Conservation (phyloP, 1,140 invertebrate species). For the Halyomorpha halys region DNA sequence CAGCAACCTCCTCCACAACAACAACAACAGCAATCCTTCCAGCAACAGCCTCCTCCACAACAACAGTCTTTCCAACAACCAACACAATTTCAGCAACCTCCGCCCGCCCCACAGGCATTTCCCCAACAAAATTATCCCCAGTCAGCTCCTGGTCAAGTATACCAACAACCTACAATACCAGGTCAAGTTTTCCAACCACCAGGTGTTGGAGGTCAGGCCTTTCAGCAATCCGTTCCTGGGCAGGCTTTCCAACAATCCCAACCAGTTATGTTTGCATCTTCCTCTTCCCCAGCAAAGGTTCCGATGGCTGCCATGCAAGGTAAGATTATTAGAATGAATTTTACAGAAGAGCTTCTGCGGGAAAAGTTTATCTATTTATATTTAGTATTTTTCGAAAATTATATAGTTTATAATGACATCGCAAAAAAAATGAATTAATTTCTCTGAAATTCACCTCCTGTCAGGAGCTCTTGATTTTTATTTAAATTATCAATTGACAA, state of each 20-base stretch:
- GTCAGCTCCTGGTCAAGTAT: slow-evolving; percentile 23
- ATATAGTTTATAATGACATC: too few relatives aligned
- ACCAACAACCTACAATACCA: not conserved
- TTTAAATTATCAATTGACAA: too few relatives aligned
- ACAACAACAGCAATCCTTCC: slow-evolving; percentile 15
- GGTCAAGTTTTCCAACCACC: not conserved
- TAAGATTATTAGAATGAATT: slow-evolving; percentile 8
- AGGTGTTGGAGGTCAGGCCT: not conserved
- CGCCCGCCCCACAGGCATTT: slow-evolving; percentile 28
- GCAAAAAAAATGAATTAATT: too few relatives aligned
- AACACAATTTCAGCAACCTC: slow-evolving; percentile 46
- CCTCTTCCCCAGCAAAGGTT: slow-evolving; percentile 27
- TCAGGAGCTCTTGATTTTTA: too few relatives aligned
- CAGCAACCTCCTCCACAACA: slow-evolving; percentile 17
- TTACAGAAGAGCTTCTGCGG: too few relatives aligned
- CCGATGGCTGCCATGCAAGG: slow-evolving; percentile 24
- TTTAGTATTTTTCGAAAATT: too few relatives aligned
- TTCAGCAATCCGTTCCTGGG: not conserved
- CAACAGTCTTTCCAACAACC: slow-evolving; percentile 31
- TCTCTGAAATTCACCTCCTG: too few relatives aligned
- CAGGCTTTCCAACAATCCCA: not conserved
- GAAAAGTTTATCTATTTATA: not conserved
- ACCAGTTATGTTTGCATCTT: not conserved
- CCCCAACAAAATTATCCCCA: not conserved
- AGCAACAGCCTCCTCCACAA: slow-evolving; percentile 33